phyloP scores from a whole-genome alignment of 2,797 vertebrate species.

The Natrix natrix region DNA sequence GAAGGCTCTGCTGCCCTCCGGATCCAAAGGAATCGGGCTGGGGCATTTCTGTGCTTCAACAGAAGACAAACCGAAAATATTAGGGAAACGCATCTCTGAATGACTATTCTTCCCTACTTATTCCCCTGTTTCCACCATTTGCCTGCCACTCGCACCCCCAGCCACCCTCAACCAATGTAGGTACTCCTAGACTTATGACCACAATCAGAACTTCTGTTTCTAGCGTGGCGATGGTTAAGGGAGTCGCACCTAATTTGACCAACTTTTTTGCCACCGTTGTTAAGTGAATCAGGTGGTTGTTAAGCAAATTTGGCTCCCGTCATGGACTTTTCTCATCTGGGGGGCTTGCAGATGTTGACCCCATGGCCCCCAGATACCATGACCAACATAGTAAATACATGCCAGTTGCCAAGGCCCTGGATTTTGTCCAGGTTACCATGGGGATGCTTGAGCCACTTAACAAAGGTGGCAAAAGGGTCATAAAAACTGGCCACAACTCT shows the following conservation, averaged over 20 bases:
- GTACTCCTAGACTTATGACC: background rate
- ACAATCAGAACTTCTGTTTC: background rate
- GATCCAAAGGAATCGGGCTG: background rate
- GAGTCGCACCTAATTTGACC: background rate
- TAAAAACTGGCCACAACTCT: background rate
- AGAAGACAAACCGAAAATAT: background rate
- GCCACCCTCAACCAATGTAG: background rate
- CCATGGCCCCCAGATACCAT: accelerated
- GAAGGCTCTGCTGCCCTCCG: background rate
- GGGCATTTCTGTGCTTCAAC: background rate
- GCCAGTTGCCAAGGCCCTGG: no score
- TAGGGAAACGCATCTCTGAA: background rate
- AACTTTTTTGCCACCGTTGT: background rate
- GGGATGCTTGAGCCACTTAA: background rate
- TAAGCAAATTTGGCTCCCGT: background rate
- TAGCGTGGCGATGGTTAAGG: background rate
- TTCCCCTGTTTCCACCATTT: background rate
- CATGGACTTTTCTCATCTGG: background rate
- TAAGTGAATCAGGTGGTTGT: background rate
- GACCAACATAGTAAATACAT: background rate
- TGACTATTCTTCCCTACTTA: background rate
- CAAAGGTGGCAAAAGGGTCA: background rate
- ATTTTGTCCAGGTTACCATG: no score
- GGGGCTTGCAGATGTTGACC: background rate
- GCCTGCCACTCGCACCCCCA: background rate